phyloP scores from a whole-genome alignment of 1,140 invertebrate species.

The Leptinotarsa defecta region DNA sequence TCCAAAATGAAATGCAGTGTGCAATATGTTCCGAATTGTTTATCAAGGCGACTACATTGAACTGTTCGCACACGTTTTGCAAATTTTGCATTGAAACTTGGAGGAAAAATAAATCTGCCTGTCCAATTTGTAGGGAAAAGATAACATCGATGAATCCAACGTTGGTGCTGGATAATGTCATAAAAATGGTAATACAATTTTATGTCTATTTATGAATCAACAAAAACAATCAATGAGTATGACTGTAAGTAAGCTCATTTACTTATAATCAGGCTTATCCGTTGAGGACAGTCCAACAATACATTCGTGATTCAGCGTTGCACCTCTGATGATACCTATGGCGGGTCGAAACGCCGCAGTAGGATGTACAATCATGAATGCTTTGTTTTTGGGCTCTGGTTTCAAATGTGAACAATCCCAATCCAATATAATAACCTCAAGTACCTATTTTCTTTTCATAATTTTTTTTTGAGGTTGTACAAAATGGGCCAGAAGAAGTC shows the following conservation, averaged over 20 bases:
- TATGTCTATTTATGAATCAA: neutral
- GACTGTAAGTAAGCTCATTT: too few species aligned
- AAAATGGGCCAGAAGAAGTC: constrained; percentile 23
- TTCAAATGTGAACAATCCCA: too few species aligned
- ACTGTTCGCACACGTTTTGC: constrained; percentile 81
- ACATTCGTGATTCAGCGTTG: too few species aligned
- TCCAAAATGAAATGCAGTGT: constrained; percentile 69
- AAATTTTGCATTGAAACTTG: constrained; percentile 73
- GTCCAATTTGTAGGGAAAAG: constrained; percentile 70
- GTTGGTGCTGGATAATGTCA: constrained; percentile 47
- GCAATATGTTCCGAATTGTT: constrained; percentile 80
- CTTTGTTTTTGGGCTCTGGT: too few species aligned
- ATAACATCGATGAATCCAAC: constrained; percentile 40
- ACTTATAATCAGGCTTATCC: too few species aligned
- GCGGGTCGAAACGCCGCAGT: too few species aligned
- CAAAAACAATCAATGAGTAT: neutral
- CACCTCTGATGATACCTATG: too few species aligned
- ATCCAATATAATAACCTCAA: too few species aligned
- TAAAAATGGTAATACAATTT: constrained; percentile 38
- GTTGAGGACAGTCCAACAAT: too few species aligned
- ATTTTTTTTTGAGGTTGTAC: constrained; percentile 13
- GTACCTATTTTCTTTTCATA: too few species aligned
- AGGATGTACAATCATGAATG: too few species aligned
- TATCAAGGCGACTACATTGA: constrained; percentile 70
- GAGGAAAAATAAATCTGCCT: constrained; percentile 73